Evolutionary conservation across 2,113 vertebrate species (phyloP).

Genomic region (Pycnonotus jocosus): DNA sequence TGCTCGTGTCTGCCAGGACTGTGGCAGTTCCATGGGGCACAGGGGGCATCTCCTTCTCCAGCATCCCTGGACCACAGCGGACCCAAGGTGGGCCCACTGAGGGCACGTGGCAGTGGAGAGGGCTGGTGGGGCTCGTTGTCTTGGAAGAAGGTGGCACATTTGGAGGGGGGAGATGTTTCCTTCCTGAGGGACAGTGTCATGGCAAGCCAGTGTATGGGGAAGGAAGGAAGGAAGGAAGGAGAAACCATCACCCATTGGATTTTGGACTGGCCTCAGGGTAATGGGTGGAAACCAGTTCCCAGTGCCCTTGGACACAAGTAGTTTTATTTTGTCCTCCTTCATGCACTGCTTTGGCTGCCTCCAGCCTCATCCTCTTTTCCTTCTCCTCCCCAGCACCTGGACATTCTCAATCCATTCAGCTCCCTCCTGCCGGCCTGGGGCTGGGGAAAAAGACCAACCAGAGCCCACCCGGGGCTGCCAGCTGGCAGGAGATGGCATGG

Average conservation of each 20-base stretch:
- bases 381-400: background rate
- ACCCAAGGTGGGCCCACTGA: accelerated
- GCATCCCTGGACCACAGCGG: background rate
- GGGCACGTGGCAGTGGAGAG: accelerated
- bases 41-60: background rate
- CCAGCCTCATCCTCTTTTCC: background rate
- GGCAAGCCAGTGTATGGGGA: accelerated
- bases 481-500: background rate
- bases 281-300: background rate
- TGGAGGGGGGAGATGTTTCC: background rate
- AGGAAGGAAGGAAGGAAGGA: background rate
- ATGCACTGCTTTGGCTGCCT: accelerated
- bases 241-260: accelerated
- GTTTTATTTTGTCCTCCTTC: background rate
- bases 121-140: background rate
- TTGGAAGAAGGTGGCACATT: background rate
- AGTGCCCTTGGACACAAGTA: accelerated
- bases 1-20: accelerated
- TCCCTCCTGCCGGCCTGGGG: background rate
- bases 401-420: background rate
- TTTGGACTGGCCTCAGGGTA: background rate
- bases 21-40: accelerated
- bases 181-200: background rate
- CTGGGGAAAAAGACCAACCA: background rate
- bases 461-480: background rate